A percentile compares a stretch with the other conserved stretches of the same genome.
These are phyloP conservation scores for Pempheris klunzingeri DNA, from an alignment of 2,797 vertebrate species.

Conservation along the genomic window DNA sequence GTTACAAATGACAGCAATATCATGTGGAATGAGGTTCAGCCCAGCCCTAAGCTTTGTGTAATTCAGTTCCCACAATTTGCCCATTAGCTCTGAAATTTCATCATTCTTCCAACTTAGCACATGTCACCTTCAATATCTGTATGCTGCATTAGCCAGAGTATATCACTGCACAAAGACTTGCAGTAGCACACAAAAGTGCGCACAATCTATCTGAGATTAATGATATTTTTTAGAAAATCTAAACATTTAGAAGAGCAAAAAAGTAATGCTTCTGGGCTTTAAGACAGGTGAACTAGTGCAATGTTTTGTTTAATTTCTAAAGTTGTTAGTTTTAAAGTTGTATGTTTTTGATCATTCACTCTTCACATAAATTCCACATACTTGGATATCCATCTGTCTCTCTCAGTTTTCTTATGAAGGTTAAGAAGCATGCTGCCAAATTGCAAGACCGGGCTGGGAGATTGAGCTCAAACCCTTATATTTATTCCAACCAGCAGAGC, in stretches of 20 bases:
- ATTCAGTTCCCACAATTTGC: slow-evolving; percentile 66
- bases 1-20: slow-evolving; percentile 63
- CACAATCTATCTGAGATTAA: not conserved
- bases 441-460: slow-evolving; percentile 82
- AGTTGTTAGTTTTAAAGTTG: slow-evolving; percentile 20
- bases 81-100: slow-evolving; percentile 57
- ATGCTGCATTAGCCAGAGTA: slow-evolving; percentile 16
- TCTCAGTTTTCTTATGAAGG: slow-evolving; percentile 49
- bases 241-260: slow-evolving; percentile 9
- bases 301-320: slow-evolving; percentile 38
- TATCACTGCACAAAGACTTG: slow-evolving; percentile 10
- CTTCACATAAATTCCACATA: slow-evolving; percentile 39
- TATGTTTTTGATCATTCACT: slow-evolving; percentile 28
- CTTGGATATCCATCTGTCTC: slow-evolving; percentile 51
- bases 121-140: slow-evolving; percentile 40
- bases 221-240: slow-evolving; percentile 1
- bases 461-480: slow-evolving; percentile 75
- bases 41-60: slow-evolving; percentile 48
- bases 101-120: slow-evolving; percentile 58
- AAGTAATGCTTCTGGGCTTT: not conserved
- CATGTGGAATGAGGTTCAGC: slow-evolving; percentile 49
- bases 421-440: slow-evolving; percentile 71
- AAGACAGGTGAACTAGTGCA: slow-evolving; percentile 17
- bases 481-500: slow-evolving; percentile 53
- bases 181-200: slow-evolving; percentile 7